phyloP scores from a whole-genome alignment of 2,113 vertebrate genomes.

The Cavia aperea region DNA sequence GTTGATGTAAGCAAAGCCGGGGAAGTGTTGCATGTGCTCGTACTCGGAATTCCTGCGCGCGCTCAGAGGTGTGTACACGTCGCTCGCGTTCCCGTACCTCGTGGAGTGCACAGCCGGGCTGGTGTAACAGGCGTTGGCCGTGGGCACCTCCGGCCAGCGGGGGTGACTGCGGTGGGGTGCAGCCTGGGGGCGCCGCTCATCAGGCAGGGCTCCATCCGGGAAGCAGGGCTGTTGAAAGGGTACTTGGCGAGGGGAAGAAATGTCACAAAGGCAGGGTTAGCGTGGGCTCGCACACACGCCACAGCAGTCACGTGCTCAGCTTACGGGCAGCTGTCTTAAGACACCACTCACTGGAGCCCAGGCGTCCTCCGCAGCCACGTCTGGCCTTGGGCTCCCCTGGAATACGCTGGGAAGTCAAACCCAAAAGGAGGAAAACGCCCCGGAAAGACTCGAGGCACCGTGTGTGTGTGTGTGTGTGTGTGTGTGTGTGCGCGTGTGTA shows the following conservation, averaged over 20 bases:
- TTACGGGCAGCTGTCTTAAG: not conserved
- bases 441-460: not conserved
- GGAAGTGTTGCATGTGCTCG: slow-evolving; percentile 98
- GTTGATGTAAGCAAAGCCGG: slow-evolving; percentile 98
- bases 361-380: not conserved
- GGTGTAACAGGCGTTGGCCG: slow-evolving; percentile 91
- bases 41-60: slow-evolving; percentile 97
- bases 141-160: slow-evolving; percentile 93
- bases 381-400: not conserved
- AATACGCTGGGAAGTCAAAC: slow-evolving; percentile 10
- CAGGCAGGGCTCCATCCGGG: slow-evolving; percentile 96
- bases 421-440: not conserved
- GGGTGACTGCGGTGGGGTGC: slow-evolving; percentile 91
- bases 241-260: slow-evolving; percentile 82
- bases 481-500: not conserved
- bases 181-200: slow-evolving; percentile 92
- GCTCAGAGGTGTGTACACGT: slow-evolving; percentile 91
- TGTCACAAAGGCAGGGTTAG: slow-evolving; percentile 48
- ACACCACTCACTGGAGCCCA: not conserved
- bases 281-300: not conserved
- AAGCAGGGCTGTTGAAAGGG: slow-evolving; percentile 91
- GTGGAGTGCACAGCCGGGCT: slow-evolving; percentile 93
- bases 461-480: not conserved
- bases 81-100: slow-evolving; percentile 88
- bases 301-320: slow-evolving; percentile 6